Evolutionary conservation across 2,113 vertebrate species (phyloP).

Genomic region (Petroica traversi): DNA sequence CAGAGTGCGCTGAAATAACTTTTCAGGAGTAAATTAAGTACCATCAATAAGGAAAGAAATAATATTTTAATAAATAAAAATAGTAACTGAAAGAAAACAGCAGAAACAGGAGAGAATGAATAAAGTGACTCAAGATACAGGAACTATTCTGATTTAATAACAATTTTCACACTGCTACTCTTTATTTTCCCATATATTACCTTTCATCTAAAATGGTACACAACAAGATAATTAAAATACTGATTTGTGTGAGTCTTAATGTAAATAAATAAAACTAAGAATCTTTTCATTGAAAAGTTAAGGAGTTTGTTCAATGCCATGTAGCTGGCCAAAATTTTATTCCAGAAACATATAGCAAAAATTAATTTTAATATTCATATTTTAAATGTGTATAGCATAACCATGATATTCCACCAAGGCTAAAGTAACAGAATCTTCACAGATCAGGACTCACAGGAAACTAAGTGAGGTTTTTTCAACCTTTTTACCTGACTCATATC

Average conservation of each 20-base stretch:
- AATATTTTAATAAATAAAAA: neutral
- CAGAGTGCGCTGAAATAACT: neutral
- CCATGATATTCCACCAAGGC: neutral
- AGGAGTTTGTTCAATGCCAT: neutral
- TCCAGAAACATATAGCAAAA: neutral
- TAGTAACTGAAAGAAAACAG: neutral
- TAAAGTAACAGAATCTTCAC: neutral
- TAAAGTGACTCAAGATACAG: neutral
- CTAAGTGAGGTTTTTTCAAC: accelerated
- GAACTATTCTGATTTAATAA: neutral
- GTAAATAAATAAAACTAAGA: neutral
- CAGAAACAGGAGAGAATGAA: neutral
- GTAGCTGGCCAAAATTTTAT: neutral
- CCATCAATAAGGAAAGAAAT: neutral
- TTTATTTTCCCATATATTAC: neutral
- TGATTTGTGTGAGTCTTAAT: neutral
- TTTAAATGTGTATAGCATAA: neutral
- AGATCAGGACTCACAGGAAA: neutral
- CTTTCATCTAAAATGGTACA: neutral
- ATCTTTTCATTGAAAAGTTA: neutral
- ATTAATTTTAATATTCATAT: neutral
- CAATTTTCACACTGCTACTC: neutral
- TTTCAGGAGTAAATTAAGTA: neutral
- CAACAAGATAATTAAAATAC: neutral
- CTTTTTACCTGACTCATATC: neutral